Evolutionary conservation across 2,113 vertebrate species (phyloP), one percentile per base, ranked within the genome.

Genomic region (Psilopsiagon aurifrons): DNA sequence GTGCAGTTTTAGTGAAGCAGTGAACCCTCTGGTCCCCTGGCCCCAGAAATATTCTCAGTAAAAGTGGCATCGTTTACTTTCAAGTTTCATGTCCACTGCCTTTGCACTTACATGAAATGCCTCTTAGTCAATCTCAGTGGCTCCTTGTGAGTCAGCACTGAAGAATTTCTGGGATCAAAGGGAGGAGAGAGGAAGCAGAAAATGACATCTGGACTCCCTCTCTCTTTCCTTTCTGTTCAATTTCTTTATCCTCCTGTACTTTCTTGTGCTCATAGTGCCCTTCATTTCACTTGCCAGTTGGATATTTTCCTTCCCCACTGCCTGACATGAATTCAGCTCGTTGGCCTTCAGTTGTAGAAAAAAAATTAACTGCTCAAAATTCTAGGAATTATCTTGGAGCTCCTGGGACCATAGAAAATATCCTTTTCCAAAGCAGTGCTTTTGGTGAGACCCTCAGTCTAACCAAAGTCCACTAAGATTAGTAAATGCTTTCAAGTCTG

Each of bases 321-420:
- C 33, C 84, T 83, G 75, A 83, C 17, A 60, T 23, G 20, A 86
- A 88, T 83, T 59, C 43, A 83, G 16, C 6, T 33, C 67, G 24
- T 47, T 88, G 37, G 44, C 28, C 63, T 83, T 63, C 76, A 77
- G 85, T 77, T 77, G 71, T 6, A 88, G 87, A 90, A 93, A 74
- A 6, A 88, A 70, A 94, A 94, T 94, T 91, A 88, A 88, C 75
- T 59, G 46, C 41, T 94, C 49, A 93, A 35, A 87, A 95, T 88
- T 82, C 83, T 90, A 92, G 51, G 54, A 55, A 83, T 88, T 93
- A 75, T 77, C 66, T 77, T 88, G 29, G 49, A 78, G 60, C 47
- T 92, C 63, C 71, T 39, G 41, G 28, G 68, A 91, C 43, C 68
- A 43, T 31, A 92, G 68, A 89, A 96, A 97, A 91, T 63, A 83